A percentile compares a stretch with the other conserved stretches of the same genome.
phyloP scores from a whole-genome alignment of 1,140 invertebrate species.

The Heliconius eleuchia region DNA sequence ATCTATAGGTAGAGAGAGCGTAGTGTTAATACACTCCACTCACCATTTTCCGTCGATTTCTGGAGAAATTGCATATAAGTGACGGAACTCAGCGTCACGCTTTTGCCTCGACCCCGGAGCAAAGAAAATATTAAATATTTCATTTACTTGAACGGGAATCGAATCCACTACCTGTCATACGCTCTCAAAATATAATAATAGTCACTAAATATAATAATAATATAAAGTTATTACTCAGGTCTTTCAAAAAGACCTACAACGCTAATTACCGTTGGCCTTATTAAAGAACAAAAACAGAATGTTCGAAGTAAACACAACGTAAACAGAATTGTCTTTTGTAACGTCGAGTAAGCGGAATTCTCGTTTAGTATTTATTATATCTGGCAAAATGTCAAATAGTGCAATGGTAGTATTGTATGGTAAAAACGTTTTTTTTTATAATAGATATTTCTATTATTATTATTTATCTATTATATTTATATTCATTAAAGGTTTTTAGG shows the following conservation, averaged over 20 bases:
- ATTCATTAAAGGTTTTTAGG: neutral
- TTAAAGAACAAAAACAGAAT: neutral
- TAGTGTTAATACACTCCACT: too few species aligned
- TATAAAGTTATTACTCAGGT: neutral
- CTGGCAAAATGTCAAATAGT: neutral
- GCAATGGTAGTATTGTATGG: neutral
- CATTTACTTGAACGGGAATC: neutral
- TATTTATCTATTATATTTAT: too few species aligned
- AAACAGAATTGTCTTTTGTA: constrained; percentile 5
- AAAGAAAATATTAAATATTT: neutral
- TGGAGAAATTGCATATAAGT: too few species aligned
- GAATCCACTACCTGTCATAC: too few species aligned
- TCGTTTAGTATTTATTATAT: neutral
- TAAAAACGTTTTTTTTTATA: neutral
- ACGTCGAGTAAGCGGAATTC: neutral
- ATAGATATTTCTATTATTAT: neutral
- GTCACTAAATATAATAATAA: too few species aligned
- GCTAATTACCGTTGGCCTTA: neutral
- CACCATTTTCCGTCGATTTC: too few species aligned
- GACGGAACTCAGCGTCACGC: too few species aligned
- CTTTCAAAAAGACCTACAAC: neutral
- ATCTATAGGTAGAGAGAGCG: too few species aligned
- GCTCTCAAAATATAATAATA: too few species aligned
- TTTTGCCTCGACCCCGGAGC: too few species aligned
- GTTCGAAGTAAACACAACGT: neutral